A percentile compares a stretch with the other conserved stretches of the same genome.
phyloP scores from a whole-genome alignment of 2,797 vertebrate genomes.

The Aulostomus chinensis region DNA sequence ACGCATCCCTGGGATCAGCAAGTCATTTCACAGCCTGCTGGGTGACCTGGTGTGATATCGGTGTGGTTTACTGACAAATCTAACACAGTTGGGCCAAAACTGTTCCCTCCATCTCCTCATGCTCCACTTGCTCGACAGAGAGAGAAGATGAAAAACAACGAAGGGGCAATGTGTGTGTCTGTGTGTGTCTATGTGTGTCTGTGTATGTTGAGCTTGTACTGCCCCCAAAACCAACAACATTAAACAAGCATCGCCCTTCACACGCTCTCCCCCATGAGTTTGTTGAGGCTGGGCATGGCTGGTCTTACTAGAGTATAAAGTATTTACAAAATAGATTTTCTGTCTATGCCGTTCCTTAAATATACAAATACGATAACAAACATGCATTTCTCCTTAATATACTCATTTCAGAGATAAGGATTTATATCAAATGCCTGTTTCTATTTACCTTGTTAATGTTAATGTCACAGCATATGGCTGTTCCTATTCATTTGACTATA shows the following conservation, averaged over 20 bases:
- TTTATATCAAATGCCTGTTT: no score
- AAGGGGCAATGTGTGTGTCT: constrained; percentile 23
- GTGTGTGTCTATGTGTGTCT: background rate
- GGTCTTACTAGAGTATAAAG: no score
- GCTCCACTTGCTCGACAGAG: constrained; percentile 47
- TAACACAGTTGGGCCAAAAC: constrained; percentile 37
- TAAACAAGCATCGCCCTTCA: constrained; percentile 62
- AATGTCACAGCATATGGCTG: no score
- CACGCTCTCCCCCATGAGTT: constrained; percentile 46
- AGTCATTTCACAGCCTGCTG: constrained; percentile 68
- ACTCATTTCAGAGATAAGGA: no score
- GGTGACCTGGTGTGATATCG: constrained; percentile 46
- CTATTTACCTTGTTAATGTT: no score
- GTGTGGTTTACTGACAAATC: constrained; percentile 55
- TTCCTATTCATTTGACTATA: no score
- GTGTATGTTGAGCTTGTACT: constrained; percentile 40
- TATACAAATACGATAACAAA: no score
- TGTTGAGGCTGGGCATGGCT: constrained; percentile 32
- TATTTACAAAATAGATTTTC: no score
- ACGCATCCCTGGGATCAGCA: constrained; percentile 47
- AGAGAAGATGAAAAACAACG: constrained; percentile 54
- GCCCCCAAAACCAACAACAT: constrained; percentile 56
- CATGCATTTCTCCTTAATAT: no score
- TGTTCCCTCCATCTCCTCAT: constrained; percentile 41
- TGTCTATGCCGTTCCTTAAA: no score